Evolutionary conservation across 2,113 vertebrate genomes (phyloP), one percentile per base, ranked within the genome.

Genomic region (Fregata magnificens): DNA sequence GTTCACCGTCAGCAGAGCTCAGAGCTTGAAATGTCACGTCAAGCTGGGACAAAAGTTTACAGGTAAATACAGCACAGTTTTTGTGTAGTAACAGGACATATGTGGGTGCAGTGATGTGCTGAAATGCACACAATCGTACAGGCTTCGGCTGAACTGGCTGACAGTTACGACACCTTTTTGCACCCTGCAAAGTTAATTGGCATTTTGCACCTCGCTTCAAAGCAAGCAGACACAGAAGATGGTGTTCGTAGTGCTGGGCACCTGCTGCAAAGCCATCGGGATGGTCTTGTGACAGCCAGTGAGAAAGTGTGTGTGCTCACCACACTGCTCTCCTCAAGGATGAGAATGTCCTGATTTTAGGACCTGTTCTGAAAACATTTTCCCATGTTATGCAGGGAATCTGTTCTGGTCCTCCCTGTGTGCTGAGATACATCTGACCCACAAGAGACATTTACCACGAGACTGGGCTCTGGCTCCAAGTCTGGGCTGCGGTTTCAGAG

Each of bases 81-180:
- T 63, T 56, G 17, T 32, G 73, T 25, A 4, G 36, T 50, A 5
- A 28, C 1, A 5, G 63, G 70, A 9, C 6, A 1, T 6, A 8
- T 1, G 55, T 31, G 61, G 31, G 62, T 47, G 66, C 76, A 45
- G 45, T 2, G 52, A 13, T 21, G 52, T 18, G 42, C 59, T 82
- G 65, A 47, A 42, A 26, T 7, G n/a, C 4, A 3, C 15, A 0
- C 11, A 8, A 2, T 14, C 2, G 0, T 15, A 19, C 45, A 22
- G 52, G 52, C 47, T 47, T 13, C 53, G 69, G 79, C 83, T n/a
- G 22, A 69, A 3, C 80, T 9, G 50, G 19, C 42, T 65, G 44
- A 26, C 22, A 6, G 29, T 18, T 59, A 20, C 47, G 52, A 56
- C 20, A 1, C 63, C 16, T 32, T n/a, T 11, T 50, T 40, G 22